These are phyloP conservation scores for Steatocranus sp. DNA, from an alignment of 2,797 vertebrate species.

Conservation along the genomic window DNA sequence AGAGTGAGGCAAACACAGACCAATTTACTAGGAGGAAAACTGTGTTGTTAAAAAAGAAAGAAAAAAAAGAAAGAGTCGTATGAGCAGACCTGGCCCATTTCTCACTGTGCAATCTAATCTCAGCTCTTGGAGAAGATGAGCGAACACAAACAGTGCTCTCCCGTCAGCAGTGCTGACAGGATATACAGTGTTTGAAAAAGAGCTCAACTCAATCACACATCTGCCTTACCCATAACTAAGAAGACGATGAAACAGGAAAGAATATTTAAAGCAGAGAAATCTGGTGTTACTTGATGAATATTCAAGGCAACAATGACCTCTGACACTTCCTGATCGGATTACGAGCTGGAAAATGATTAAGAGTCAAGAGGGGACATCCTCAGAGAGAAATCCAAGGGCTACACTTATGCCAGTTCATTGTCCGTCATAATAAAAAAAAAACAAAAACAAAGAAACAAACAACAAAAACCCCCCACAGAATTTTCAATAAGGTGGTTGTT, in stretches of 20 bases:
- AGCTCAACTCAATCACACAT: constrained; percentile 29
- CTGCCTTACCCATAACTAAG: background rate
- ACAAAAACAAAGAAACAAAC: background rate
- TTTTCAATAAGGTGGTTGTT: background rate
- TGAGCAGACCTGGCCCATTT: constrained; percentile 61
- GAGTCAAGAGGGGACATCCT: background rate
- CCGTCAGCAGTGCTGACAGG: constrained; percentile 48
- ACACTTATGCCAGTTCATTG: background rate
- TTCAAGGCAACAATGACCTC: constrained; percentile 50
- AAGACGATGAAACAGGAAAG: constrained; percentile 18
- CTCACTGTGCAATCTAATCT: constrained; percentile 73
- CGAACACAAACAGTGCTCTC: constrained; percentile 67
- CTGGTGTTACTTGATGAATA: constrained; percentile 41
- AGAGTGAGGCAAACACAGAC: constrained; percentile 66
- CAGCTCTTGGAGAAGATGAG: constrained; percentile 53
- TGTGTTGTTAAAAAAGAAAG: constrained; percentile 32
- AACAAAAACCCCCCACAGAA: background rate
- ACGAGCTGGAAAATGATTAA: constrained; percentile 16
- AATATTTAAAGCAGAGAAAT: constrained; percentile 3
- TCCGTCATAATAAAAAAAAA: background rate
- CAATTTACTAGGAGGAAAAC: constrained; percentile 73
- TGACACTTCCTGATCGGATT: constrained; percentile 1
- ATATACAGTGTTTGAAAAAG: constrained; percentile 35
- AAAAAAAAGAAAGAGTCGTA: constrained; percentile 15
- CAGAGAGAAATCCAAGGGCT: constrained; percentile 1